Percentiles rank a stretch among this genome's conserved stretches.
These are phyloP conservation scores for Chelidonichthys spinosus DNA, from an alignment of 2,797 vertebrate species.

Conservation along the genomic window DNA sequence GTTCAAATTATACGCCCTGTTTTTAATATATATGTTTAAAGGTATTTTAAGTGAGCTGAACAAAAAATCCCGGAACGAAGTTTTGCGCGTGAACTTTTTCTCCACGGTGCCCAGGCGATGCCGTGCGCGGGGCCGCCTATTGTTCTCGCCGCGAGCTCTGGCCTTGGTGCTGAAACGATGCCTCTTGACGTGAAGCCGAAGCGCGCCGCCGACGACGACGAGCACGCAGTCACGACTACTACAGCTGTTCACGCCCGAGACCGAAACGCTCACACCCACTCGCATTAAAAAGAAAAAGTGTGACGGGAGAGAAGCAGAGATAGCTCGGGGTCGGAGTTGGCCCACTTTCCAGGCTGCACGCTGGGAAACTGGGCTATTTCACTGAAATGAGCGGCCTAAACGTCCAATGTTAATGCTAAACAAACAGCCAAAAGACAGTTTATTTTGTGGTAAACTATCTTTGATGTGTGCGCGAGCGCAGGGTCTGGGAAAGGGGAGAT, in stretches of 20 bases:
- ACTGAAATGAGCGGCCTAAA: neutral
- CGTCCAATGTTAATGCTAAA: neutral
- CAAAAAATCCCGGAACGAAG: neutral
- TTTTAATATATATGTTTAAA: neutral
- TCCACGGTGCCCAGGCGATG: slow-evolving; percentile 61
- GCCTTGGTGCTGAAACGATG: slow-evolving; percentile 86
- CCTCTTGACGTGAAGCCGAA: slow-evolving; percentile 60
- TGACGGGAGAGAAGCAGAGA: slow-evolving; percentile 62
- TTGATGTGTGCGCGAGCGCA: neutral
- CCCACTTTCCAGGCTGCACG: slow-evolving; percentile 73
- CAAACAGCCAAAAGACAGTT: neutral
- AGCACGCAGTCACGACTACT: slow-evolving; percentile 77
- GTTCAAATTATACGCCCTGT: accelerated
- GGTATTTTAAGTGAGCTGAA: neutral
- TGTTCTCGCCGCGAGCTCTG: slow-evolving; percentile 85
- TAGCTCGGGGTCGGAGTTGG: slow-evolving; percentile 73
- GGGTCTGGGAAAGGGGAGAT: neutral
- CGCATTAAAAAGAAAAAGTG: slow-evolving; percentile 50
- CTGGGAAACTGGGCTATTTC: slow-evolving; percentile 39
- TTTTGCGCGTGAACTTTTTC: slow-evolving; percentile 28
- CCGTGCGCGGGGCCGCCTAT: slow-evolving; percentile 77
- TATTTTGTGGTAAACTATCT: neutral
- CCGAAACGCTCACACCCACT: slow-evolving; percentile 68
- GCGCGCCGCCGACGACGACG: slow-evolving; percentile 65
- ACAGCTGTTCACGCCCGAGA: slow-evolving; percentile 75